Base-by-base conservation (phyloP, 2,888 invertebrate genomes). In the Cistogaster globosa region DNA sequence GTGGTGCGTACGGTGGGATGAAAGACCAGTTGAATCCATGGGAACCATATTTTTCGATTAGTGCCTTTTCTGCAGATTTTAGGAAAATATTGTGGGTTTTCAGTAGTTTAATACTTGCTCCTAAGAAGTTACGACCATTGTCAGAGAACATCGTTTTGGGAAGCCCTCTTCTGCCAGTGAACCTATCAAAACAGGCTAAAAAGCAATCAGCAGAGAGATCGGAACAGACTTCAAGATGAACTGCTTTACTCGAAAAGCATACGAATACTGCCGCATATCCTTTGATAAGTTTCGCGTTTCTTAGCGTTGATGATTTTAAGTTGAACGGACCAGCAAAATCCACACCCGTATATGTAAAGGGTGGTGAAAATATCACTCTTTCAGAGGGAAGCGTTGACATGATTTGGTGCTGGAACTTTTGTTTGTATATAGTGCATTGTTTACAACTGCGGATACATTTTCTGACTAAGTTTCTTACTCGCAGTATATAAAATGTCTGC, bases 171-270 rank as follows among this genome's bases (percentile, higher is more conserved):
- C 32, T 16, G 16, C 58, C 58, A 1, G 32, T n/a, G 22, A 58
- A 58, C n/a, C 26, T 32, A 6, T 58, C 58, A n/a, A 58, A 58
- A 16, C 58, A 58, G 16, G 58, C 32, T 58, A 32, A 58, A 32
- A 58, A 58, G 7, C 32, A 32, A 7, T 58, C 32, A 12, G 57
- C 14, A 16, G 26, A 58, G 3, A 58, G 32, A 32, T 58, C 14
- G 12, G 7, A 22, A 9, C 32, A 32, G 6, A 32, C 58, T 58
- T 58, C 58, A 7, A 58, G 6, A n/a, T 58, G 32, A 7, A 58
- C 58, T 32, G n/a, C n/a, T n/a, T n/a, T n/a, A n/a, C n/a, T n/a
- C n/a, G n/a, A n/a, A n/a, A n/a, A n/a, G n/a, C n/a, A n/a, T n/a
- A n/a, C n/a, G n/a, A n/a, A n/a, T n/a, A n/a, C n/a, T n/a, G n/a